Evolutionary conservation across 2,797 vertebrate species (phyloP).

Genomic region (Gobionotothen gibberifrons): DNA sequence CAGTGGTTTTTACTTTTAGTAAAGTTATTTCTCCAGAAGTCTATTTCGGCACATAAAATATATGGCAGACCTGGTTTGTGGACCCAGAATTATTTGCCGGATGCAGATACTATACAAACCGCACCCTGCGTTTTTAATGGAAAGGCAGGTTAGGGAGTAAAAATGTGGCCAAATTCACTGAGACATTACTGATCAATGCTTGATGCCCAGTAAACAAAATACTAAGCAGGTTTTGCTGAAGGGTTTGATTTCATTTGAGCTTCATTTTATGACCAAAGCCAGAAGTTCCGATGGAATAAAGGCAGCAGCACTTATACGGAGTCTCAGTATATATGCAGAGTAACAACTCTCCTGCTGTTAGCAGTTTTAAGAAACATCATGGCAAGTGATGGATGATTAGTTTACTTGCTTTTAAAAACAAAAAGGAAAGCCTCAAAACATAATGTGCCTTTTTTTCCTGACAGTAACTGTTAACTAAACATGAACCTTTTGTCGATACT

Average conservation of each 20-base stretch:
- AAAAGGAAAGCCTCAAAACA: conserved; percentile 10
- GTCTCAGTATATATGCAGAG: no score
- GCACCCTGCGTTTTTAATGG: neutral
- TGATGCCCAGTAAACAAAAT: neutral
- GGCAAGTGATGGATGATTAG: conserved; percentile 29
- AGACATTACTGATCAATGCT: conserved; percentile 45
- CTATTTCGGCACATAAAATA: conserved; percentile 25
- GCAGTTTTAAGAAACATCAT: conserved; percentile 18
- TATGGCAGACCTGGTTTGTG: conserved; percentile 17
- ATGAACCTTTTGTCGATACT: neutral
- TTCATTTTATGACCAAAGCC: conserved; percentile 52
- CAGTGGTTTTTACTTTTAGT: neutral
- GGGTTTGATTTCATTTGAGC: conserved; percentile 28
- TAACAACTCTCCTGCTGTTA: neutral
- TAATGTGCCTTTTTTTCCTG: neutral
- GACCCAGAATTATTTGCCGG: conserved; percentile 19
- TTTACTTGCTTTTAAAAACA: conserved; percentile 35
- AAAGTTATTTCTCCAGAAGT: neutral
- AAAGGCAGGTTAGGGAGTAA: conserved; percentile 2
- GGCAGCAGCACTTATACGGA: conserved; percentile 31
- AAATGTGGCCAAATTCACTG: conserved; percentile 28
- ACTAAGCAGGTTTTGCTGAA: conserved; percentile 26
- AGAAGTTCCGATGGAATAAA: conserved; percentile 47
- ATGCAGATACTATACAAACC: conserved; percentile 21
- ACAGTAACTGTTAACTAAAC: neutral